Percentiles rank a stretch among this genome's conserved stretches.
Conservation (phyloP, 2,113 vertebrate species). For the Falco punctatus region DNA sequence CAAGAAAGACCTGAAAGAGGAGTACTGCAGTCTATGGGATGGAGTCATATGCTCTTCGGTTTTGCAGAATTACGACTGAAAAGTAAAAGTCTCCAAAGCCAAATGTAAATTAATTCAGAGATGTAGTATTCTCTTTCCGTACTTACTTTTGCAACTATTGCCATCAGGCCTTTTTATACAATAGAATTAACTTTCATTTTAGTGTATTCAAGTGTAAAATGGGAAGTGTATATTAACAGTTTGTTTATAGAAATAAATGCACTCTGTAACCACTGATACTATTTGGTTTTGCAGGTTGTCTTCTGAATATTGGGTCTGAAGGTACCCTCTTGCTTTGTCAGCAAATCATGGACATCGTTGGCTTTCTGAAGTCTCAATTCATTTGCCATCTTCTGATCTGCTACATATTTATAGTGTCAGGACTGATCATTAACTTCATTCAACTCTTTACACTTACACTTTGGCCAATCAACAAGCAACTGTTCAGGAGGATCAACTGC, state of each 20-base stretch:
- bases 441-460: slow-evolving; percentile 88
- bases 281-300: slow-evolving; percentile 63
- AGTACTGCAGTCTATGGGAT: not conserved
- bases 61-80: not conserved
- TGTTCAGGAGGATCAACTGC: slow-evolving; percentile 92
- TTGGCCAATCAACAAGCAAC: slow-evolving; percentile 89
- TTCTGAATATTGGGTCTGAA: slow-evolving; percentile 49
- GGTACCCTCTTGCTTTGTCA: not conserved
- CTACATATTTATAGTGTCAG: slow-evolving; percentile 93
- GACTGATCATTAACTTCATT: slow-evolving; percentile 89
- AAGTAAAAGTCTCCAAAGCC: not conserved
- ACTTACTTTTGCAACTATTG: not conserved
- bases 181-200: not conserved
- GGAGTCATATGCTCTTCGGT: not conserved
- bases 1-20: not conserved
- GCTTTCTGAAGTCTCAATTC: slow-evolving; percentile 91
- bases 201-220: not conserved
- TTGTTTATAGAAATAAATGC: not conserved
- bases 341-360: slow-evolving; percentile 83
- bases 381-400: slow-evolving; percentile 90
- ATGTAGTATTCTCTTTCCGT: not conserved
- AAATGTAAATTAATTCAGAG: not conserved
- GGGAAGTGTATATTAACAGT: not conserved
- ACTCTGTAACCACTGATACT: not conserved
- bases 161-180: not conserved